These are phyloP conservation scores for Laupala kohalensis DNA, from an alignment of 1,140 invertebrate species.

Conservation along the genomic window DNA sequence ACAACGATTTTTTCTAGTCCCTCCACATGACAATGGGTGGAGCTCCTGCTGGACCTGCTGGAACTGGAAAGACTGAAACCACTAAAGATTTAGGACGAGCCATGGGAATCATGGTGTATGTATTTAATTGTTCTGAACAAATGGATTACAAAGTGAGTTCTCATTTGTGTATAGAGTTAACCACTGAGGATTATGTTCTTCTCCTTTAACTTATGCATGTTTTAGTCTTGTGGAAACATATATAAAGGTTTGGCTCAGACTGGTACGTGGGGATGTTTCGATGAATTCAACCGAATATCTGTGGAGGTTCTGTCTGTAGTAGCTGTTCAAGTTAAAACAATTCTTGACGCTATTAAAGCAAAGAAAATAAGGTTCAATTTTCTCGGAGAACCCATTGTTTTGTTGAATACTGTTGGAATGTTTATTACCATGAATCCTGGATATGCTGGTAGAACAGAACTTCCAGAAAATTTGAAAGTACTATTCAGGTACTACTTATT, in stretches of 20 bases:
- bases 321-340: conserved; percentile 67
- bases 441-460: conserved; percentile 73
- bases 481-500: conserved; percentile 39
- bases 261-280: conserved; percentile 92
- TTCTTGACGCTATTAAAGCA: conserved; percentile 73
- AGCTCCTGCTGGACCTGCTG: conserved; percentile 72
- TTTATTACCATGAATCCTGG: conserved; percentile 95
- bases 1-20: conserved; percentile 44
- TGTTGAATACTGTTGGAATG: conserved; percentile 71
- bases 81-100: conserved; percentile 85
- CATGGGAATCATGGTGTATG: conserved; percentile 86
- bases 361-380: conserved; percentile 70
- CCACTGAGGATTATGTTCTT: too few species aligned
- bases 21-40: conserved; percentile 84
- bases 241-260: conserved; percentile 81
- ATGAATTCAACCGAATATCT: conserved; percentile 89
- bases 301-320: conserved; percentile 88
- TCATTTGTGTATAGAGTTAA: too few species aligned
- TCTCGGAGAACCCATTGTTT: conserved; percentile 62
- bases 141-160: conserved; percentile 72
- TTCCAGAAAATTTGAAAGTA: conserved; percentile 70
- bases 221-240: conserved; percentile 72
- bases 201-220: too few species aligned
- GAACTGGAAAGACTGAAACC: conserved; percentile 66
- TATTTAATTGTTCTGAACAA: conserved; percentile 92